These are phyloP conservation scores for Notocelia uddmanniana DNA, from an alignment of 2,888 invertebrate species.

Conservation along the genomic window DNA sequence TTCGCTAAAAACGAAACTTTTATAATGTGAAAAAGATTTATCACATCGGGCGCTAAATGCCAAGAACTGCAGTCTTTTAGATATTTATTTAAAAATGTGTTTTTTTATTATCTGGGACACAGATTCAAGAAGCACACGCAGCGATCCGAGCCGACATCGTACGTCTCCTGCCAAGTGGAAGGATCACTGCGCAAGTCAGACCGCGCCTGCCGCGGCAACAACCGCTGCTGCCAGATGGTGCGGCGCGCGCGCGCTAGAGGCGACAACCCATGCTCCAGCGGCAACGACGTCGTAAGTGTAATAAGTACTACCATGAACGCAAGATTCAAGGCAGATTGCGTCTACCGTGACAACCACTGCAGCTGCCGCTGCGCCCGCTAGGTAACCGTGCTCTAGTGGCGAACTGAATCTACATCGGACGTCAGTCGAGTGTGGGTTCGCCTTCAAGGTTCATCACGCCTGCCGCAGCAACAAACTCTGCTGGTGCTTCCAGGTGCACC, in stretches of 20 bases:
- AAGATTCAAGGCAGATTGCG: slow-evolving; percentile 83
- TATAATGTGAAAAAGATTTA: background rate
- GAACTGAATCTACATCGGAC: no score
- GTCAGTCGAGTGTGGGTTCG: no score
- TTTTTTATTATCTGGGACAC: slow-evolving; percentile 20
- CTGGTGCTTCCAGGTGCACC: no score
- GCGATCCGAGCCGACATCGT: slow-evolving; percentile 88
- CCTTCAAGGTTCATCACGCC: no score
- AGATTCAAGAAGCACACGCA: slow-evolving; percentile 83
- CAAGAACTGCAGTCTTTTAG: no score
- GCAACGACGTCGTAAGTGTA: slow-evolving; percentile 82
- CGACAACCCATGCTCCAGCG: slow-evolving; percentile 78
- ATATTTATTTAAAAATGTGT: no score
- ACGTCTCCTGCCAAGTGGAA: slow-evolving; percentile 89
- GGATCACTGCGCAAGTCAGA: slow-evolving; percentile 87
- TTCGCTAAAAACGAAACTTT: background rate
- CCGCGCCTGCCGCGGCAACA: slow-evolving; percentile 73
- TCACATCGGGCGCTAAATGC: no score
- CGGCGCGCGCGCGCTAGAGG: slow-evolving; percentile 77
- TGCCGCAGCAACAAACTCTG: no score
- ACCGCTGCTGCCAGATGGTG: slow-evolving; percentile 70
- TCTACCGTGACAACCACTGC: slow-evolving; percentile 67
- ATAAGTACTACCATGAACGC: background rate
- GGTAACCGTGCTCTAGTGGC: slow-evolving; percentile 70
- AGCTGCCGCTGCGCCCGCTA: slow-evolving; percentile 74